Evolutionary conservation across 1,140 invertebrate genomes (phyloP), one percentile per base, ranked within the genome.

Genomic region (Polypedilum vanderplanki): DNA sequence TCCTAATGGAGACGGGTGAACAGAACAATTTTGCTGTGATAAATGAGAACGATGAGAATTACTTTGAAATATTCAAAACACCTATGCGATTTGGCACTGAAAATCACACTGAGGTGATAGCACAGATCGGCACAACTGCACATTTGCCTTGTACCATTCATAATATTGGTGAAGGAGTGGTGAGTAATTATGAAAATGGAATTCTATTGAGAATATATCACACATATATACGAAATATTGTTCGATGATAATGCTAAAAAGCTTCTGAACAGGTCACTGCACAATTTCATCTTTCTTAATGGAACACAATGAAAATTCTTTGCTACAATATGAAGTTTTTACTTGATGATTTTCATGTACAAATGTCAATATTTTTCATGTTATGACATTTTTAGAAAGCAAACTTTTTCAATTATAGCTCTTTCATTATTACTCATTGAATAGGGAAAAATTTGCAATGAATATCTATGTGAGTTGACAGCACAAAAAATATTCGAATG

Each of bases 161-260:
- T 78, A 92, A 93, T 80, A 90, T 93, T 77, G 91, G 92, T 73
- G 92, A 94, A 79, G 91, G 92, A 79, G 89, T 92, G 85, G 93
- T 94, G 83, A 93, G 91, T 86, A 78, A 77, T 77, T 74, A 15
- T 41, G 64, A 77, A 78, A 77, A 77, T 78, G 46, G 17, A 57
- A 41, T 17, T 75, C 57, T 40, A 1, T 3, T 33, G 24, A 33
- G n/a, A n/a, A n/a, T n/a, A n/a, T n/a, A n/a, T n/a, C n/a, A 33
- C 24, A 33, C 24, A 33, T 33, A 3, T 33, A 1, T 33, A 33
- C n/a, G 24, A 33, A 5, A 33, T 33, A n/a, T n/a, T n/a, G 24
- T 33, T 33, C 24, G 5, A 33, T 33, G 24, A 33, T 33, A 33
- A 41, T 40, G 10, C 22, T 24, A 15, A 57, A n/a, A 57, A 57